A percentile compares a stretch with the other conserved stretches of the same genome.
phyloP scores from a whole-genome alignment of 2,888 invertebrate species.

The Drosophila bunnanda region DNA sequence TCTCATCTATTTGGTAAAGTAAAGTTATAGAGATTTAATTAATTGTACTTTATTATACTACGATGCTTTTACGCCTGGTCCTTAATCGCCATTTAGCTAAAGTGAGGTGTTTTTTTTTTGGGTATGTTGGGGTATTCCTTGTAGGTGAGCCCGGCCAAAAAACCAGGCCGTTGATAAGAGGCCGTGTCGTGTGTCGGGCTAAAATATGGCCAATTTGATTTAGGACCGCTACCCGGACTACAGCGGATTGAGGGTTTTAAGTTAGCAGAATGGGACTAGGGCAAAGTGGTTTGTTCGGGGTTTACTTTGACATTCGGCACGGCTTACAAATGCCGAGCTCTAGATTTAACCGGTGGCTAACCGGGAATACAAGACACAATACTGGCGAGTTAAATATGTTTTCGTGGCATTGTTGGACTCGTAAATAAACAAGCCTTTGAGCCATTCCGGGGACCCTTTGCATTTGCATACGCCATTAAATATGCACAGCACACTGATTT shows the following conservation, averaged over 20 bases:
- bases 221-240: conserved; percentile 19
- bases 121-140: background rate
- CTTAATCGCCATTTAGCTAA: conserved; percentile 4
- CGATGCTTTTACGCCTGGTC: background rate
- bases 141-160: conserved; percentile 7
- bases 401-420: conserved; percentile 56
- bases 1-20: background rate
- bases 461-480: conserved; percentile 79
- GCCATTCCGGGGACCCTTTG: conserved; percentile 44
- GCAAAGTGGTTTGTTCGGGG: conserved; percentile 30
- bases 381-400: conserved; percentile 45
- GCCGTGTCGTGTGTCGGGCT: conserved; percentile 17
- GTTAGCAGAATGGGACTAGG: conserved; percentile 9
- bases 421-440: conserved; percentile 74
- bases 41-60: conserved; percentile 8
- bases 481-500: conserved; percentile 74
- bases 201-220: conserved; percentile 40
- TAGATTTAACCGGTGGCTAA: conserved; percentile 23
- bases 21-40: conserved; percentile 3
- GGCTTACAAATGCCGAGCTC: conserved; percentile 34
- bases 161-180: conserved; percentile 18
- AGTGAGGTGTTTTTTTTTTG: background rate
- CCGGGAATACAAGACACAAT: conserved; percentile 35
- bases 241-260: conserved; percentile 22
- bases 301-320: conserved; percentile 37